phyloP scores from a whole-genome alignment of 2,888 invertebrate species.

The Alcis repandata region DNA sequence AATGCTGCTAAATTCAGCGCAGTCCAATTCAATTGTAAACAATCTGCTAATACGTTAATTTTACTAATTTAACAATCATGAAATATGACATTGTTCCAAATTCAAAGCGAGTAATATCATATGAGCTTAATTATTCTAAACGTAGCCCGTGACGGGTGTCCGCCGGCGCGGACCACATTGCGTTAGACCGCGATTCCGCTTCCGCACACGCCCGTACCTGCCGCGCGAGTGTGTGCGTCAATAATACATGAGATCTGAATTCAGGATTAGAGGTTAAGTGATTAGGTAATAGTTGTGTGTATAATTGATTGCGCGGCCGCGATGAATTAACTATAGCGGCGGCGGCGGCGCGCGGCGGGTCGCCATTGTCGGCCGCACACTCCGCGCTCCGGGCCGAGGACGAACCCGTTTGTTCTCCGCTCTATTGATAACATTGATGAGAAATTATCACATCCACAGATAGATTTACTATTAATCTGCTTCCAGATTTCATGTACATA shows the following conservation, averaged over 20 bases:
- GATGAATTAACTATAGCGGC: conserved; percentile 25
- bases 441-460: neutral
- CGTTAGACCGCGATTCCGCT: conserved; percentile 24
- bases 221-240: conserved; percentile 22
- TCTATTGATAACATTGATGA: neutral
- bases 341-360: too few relatives aligned
- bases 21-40: neutral
- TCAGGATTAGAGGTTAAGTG: conserved; percentile 40
- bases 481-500: neutral
- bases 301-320: conserved; percentile 36
- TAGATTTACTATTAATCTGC: neutral
- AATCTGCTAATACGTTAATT: neutral
- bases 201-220: conserved; percentile 20
- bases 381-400: neutral
- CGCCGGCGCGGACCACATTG: neutral
- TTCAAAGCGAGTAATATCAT: neutral
- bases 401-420: neutral
- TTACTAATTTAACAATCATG: neutral
- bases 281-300: conserved; percentile 37
- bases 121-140: neutral
- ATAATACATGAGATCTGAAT: conserved; percentile 37
- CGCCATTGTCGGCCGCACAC: conserved; percentile 5
- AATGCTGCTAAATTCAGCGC: too few relatives aligned
- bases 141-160: neutral
- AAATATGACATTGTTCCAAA: neutral